These are phyloP conservation scores for Sarcophaga bullata DNA, from an alignment of 1,140 invertebrate genomes.

Conservation along the genomic window DNA sequence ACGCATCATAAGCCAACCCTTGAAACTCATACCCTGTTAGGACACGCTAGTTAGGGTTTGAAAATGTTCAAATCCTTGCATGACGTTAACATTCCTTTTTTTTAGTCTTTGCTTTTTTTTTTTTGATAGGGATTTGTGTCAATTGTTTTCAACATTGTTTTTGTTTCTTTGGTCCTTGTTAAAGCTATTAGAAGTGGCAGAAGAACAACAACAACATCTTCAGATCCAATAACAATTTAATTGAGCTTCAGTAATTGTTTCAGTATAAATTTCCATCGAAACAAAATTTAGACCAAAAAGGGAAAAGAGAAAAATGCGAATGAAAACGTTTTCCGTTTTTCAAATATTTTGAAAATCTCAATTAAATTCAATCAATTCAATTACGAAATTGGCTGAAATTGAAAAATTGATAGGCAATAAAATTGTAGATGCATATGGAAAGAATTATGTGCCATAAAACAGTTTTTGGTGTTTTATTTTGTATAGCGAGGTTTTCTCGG, in stretches of 20 bases:
- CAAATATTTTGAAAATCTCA: not conserved
- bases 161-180: not conserved
- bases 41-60: not conserved
- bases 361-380: no score
- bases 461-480: no score
- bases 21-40: no score
- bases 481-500: no score
- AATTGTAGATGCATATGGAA: not conserved
- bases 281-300: not conserved
- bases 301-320: no score
- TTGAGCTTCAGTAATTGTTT: constrained; percentile 37
- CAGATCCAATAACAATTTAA: constrained; percentile 35
- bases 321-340: not conserved
- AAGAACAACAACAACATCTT: not conserved
- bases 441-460: not conserved
- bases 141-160: constrained; percentile 36
- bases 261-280: constrained; percentile 5
- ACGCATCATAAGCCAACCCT: no score
- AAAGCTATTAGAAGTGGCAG: not conserved
- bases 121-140: constrained; percentile 37
- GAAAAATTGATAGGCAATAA: not conserved
- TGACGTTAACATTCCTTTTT: constrained; percentile 1
- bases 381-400: not conserved
- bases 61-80: not conserved
- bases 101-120: not conserved